A percentile compares a stretch with the other conserved stretches of the same genome.
Evolutionary conservation across 2,888 invertebrate species (phyloP).

Genomic region (Euphydryas editha): DNA sequence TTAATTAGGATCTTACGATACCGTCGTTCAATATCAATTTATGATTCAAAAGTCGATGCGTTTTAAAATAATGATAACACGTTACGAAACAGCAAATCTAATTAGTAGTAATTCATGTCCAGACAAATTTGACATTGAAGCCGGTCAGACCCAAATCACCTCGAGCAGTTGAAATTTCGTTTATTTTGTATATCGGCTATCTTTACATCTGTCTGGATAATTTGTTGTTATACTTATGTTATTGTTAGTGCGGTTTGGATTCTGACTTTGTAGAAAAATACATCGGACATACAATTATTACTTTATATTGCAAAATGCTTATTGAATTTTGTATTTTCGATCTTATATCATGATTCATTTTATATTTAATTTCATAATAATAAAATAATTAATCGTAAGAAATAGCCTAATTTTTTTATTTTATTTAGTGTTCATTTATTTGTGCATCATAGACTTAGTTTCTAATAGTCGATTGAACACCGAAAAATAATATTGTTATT

Average conservation of each 20-base stretch:
- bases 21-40: neutral
- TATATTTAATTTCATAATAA: neutral
- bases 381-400: no score
- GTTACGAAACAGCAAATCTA: neutral
- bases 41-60: neutral
- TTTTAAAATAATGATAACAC: neutral
- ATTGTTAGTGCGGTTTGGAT: slow-evolving; percentile 3
- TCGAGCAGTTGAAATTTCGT: slow-evolving; percentile 25
- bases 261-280: neutral
- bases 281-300: neutral
- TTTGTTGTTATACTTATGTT: slow-evolving; percentile 3
- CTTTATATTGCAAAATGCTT: neutral
- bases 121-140: slow-evolving; percentile 58
- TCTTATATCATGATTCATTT: neutral
- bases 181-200: slow-evolving; percentile 9
- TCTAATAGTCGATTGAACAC: no score
- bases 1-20: slow-evolving; percentile 4
- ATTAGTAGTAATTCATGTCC: slow-evolving; percentile 11
- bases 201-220: slow-evolving; percentile 9
- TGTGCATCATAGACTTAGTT: no score
- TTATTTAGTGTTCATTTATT: no score
- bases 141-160: slow-evolving; percentile 57
- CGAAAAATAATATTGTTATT: no score
- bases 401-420: no score
- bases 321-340: neutral